Conservation (phyloP, 2,888 invertebrate genomes). For the Emmelina monodactyla region DNA sequence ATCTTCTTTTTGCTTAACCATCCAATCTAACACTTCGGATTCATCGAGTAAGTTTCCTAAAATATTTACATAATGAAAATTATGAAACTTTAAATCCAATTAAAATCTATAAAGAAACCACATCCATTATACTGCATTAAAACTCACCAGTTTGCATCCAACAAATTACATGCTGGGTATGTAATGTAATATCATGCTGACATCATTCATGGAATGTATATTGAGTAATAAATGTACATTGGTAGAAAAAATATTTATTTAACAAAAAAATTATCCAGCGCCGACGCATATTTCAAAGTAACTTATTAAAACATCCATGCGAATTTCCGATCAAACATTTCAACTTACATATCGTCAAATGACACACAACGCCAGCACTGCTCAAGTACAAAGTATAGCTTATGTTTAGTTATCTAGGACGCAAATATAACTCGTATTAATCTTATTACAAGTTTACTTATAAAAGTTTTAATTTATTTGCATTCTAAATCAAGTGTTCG, state of each 20-base stretch:
- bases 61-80: slow-evolving; percentile 37
- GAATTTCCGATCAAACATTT: slow-evolving; percentile 51
- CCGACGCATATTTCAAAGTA: slow-evolving; percentile 57
- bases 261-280: slow-evolving; percentile 57
- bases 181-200: slow-evolving; percentile 58
- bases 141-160: slow-evolving; percentile 61
- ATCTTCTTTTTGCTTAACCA: slow-evolving; percentile 89
- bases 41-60: slow-evolving; percentile 72
- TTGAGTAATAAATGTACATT: slow-evolving; percentile 36
- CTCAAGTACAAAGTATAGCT: slow-evolving; percentile 15
- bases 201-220: slow-evolving; percentile 59
- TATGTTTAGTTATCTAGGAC: not conserved
- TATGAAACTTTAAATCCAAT: slow-evolving; percentile 24
- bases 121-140: slow-evolving; percentile 53
- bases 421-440: not conserved
- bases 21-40: slow-evolving; percentile 87
- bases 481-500: no score
- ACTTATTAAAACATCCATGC: slow-evolving; percentile 58
- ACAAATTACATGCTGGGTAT: slow-evolving; percentile 56
- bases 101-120: slow-evolving; percentile 48
- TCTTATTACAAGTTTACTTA: no score
- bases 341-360: slow-evolving; percentile 47
- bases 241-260: slow-evolving; percentile 61
- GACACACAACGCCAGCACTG: slow-evolving; percentile 47
- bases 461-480: no score